Base-by-base conservation (phyloP, 2,888 invertebrate genomes). In the Cryptus viduatorius region DNA sequence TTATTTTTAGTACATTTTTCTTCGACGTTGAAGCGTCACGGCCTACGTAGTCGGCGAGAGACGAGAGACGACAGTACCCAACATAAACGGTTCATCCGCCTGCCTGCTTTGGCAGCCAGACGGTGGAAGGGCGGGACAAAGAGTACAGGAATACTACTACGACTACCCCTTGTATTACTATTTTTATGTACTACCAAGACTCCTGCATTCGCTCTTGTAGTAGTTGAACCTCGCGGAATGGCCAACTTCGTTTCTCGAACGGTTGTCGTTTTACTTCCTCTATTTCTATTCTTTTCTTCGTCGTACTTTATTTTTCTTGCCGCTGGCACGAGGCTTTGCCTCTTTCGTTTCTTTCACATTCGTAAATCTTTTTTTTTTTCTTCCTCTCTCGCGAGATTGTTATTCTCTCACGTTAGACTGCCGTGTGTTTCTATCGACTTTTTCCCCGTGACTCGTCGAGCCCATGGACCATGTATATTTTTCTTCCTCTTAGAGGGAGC, bases 181-280 rank as follows among this genome's bases (percentile, higher is more conserved):
- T 72, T 37, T 76, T 65, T 65, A 37, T 76, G 42, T 42, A 53
- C 50, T 53, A 16, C 61, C 50, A 76, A n/a, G 4, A 16, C 16
- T 16, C 16, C 8, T 42, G 8, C 65, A 16, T 50, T 24, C n/a
- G 31, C 19, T 71, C 50, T 76, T 19, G 50, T 19, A 65, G 76
- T 65, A 14, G 61, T 59, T 44, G 19, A 83, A 78, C 68, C 82
- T 86, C 79, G 85, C 80, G 80, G 86, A 89, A 88, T 86, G 88
- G 88, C 87, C 84, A 88, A 86, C 85, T 87, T 84, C 82, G 81
- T 84, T 82, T 79, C 69, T 69, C 56, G 72, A 71, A 56, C 71
- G 73, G 68, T 71, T 68, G 10, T 59, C 77, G 37, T 48, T 29
- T 31, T 48, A n/a, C 14, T 29, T 84, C 72, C 69, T 14, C 24